Conservation (phyloP, 1,140 invertebrate genomes). For the Pseudomyrmex cubaensis region DNA sequence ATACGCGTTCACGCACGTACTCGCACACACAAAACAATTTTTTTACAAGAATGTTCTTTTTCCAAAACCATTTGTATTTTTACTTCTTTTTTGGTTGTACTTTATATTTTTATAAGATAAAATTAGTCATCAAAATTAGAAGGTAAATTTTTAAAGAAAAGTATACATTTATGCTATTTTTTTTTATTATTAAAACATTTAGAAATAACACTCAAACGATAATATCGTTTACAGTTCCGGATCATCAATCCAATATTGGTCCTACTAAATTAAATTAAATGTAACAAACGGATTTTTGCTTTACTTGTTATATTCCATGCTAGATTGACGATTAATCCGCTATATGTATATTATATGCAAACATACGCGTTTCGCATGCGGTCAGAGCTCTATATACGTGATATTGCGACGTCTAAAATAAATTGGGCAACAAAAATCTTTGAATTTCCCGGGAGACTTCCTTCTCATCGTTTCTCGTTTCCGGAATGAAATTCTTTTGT, state of each 20-base stretch:
- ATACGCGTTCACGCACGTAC: no score
- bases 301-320: conserved; percentile 30
- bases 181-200: conserved; percentile 81
- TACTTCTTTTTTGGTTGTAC: no score
- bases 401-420: conserved; percentile 58
- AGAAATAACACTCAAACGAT: conserved; percentile 80
- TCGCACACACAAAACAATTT: no score
- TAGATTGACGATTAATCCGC: conserved; percentile 65
- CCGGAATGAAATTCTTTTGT: not conserved
- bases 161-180: conserved; percentile 47
- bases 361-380: conserved; percentile 35
- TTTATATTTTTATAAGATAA: no score
- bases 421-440: conserved; percentile 20
- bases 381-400: conserved; percentile 36
- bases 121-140: not conserved
- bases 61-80: no score
- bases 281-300: conserved; percentile 69
- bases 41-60: no score
- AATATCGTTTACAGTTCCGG: conserved; percentile 73
- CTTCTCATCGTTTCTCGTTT: not conserved
- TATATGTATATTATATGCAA: conserved; percentile 71
- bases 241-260: conserved; percentile 76
- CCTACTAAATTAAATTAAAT: conserved; percentile 79
- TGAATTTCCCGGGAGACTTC: not conserved
- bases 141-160: not conserved